Evolutionary conservation across 1,140 invertebrate species (phyloP), one percentile per base, ranked within the genome.

Genomic region (Cheumatopsyche charites): DNA sequence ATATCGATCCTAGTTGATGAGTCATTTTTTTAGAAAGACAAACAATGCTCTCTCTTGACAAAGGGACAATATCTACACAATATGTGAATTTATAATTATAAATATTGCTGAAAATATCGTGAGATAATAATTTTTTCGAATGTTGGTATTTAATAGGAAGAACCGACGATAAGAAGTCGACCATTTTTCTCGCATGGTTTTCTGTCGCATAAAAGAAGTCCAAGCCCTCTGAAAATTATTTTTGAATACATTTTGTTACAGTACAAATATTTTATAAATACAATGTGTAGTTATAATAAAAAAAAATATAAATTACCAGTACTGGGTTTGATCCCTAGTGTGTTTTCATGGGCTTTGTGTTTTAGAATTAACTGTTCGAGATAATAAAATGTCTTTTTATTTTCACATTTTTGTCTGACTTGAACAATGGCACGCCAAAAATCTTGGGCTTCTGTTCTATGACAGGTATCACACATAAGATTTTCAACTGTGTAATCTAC

Each of bases 371-470:
- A 80, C 79, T 99, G 98, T 82, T 99, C 98, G 78, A 99, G 85
- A 80, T 99, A 99, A 80, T 93, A 99, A 79, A 99, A 95, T 0
- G 98, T 99, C 82, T 99, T 99, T 79, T 98, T 98, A 80, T 98
- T 98, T 70, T 93, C 91, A 0, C 91, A 88, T 79, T 95, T 90
- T 79, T 97, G 94, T 49, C 93, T 82, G 0, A 96, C 88, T 88
- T 96, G 93, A 26, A 95, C 92, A 79, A 92, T 76, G 36, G 96
- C 95, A 79, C 92, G 91, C 98, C 98, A 99, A 81, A 91, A 99
- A 84, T 99, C 94, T 82, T 99, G 97, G 0, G 98, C 97, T 84
- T 99, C 98, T 0, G 90, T 90, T 17, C 96, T 87, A 82, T 98
- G 97, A 83, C 98, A 99, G 73, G 98, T 94, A 80, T 95, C 92